Evolutionary conservation across 2,797 vertebrate species (phyloP), one percentile per base, ranked within the genome.

Genomic region (Hippopotamyrus pictus): DNA sequence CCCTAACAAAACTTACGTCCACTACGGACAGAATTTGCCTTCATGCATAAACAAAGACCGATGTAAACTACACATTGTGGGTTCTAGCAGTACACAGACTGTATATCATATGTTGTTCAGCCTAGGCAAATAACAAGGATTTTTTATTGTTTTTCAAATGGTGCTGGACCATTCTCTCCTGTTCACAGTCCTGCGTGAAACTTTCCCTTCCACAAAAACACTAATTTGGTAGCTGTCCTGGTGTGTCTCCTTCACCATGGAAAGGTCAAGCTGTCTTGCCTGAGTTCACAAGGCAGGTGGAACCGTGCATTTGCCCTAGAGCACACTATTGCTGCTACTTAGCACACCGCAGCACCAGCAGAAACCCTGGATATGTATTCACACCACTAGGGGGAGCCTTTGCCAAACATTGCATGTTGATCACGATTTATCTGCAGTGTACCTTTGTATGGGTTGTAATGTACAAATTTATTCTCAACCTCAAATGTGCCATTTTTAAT

Each of bases 401-500:
- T 62, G 65, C 12, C 89, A 65, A 88, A 46, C 41, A 46, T 69
- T 69, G 86, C 41, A 65, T 88, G 86, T 11, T 65, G 29, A 29
- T 59, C 37, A 29, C 14, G 8, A 9, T 19, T n/a, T 29, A 48
- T 33, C 41, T 69, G 54, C 9, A 48, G 53, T 51, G 2, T 14
- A 22, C 12, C 62, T 37, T 1, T 73, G 69, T 46, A 89, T 29
- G 62, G 44, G 59, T 8, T 6, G 22, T 14, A 19, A 51, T 76
- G 48, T 33, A 29, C 19, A 17, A 5, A 53, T 76, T 51, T 83
- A 25, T 25, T 17, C 54, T 44, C 54, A n/a, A 25, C 25, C 12
- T 19, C 0, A 44, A 65, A 86, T n/a, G 73, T 86, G 33, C 54
- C 89, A 73, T 88, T 59, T 92, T 65, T 89, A 91, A 88, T 84